Base-by-base conservation (phyloP, 64 coral and sea anemone species). In the Stichodactyla mertensii region DNA sequence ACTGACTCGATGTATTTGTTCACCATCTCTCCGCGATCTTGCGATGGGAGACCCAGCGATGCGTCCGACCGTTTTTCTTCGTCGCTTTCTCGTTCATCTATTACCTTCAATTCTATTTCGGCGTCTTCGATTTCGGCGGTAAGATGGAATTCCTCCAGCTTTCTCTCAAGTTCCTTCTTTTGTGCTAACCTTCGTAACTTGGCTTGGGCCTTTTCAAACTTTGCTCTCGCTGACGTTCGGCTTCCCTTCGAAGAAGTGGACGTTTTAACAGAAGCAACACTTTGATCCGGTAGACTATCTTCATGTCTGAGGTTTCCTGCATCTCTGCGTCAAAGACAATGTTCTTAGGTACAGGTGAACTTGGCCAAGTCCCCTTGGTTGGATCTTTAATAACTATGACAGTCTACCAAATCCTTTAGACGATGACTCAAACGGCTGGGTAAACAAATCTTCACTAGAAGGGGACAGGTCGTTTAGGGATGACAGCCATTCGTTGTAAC, bases 181-280 rank as follows among this genome's bases (percentile, higher is more conserved):
- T 77, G 20, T 23, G 19, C 27, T 23, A 77, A 31, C 1, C 6
- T 77, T 23, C 70, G 70, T 31, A 77, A 22, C 59, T 86, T 86
- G 55, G 84, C 84, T 86, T 86, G 84, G 36, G 84, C 84, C 60
- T 86, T 86, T 19, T 86, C 84, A 64, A 86, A 60, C 84, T 62
- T 86, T 62, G 84, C 84, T 62, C 52, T 60, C 36, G 61, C 84
- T 86, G 84, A 86, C 24, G 84, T 62, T 31, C 84, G 84, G 59
- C 84, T 86, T 36, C 36, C 27, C 59, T 51, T 86, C 15, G 57
- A 59, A 31, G 84, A 86, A 61, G 84, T 86, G 23, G 56, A 64
- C 61, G 84, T 61, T 59, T 59, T 59, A 59, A 4, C 57, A 86
- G 84, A 86, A 31, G 51, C 61, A 86, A 86, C 84, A 52, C 84